phyloP scores from a whole-genome alignment of 2,113 vertebrate genomes.

The Anthoscopus minutus region DNA sequence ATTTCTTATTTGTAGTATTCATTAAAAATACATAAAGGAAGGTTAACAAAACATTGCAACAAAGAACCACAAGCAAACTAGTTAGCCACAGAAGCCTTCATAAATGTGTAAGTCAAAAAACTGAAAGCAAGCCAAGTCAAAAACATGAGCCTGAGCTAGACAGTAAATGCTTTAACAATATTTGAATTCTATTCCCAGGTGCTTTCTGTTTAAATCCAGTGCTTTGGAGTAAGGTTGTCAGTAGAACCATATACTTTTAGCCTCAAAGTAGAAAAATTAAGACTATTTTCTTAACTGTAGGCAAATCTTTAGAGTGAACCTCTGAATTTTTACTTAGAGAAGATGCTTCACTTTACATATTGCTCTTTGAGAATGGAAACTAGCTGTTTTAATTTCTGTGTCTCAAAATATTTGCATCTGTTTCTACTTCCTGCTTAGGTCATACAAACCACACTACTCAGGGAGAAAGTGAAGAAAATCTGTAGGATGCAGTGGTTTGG shows the following conservation, averaged over 20 bases:
- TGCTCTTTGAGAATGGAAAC: neutral
- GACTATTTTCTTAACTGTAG: neutral
- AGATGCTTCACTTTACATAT: neutral
- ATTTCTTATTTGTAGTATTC: conserved; percentile 38
- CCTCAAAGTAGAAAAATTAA: neutral
- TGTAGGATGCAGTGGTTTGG: neutral
- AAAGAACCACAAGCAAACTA: conserved; percentile 37
- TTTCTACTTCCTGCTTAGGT: neutral
- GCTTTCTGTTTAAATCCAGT: neutral
- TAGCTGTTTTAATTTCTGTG: neutral
- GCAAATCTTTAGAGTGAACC: neutral
- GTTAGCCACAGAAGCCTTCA: conserved; percentile 7
- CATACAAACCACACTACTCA: neutral
- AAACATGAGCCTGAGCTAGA: neutral
- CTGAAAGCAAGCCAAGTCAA: neutral
- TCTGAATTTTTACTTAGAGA: neutral
- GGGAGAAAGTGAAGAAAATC: neutral
- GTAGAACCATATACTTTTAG: neutral
- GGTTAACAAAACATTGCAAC: conserved; percentile 34
- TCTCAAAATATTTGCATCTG: neutral
- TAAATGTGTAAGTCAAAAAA: conserved; percentile 21
- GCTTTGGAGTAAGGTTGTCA: neutral
- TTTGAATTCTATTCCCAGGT: neutral
- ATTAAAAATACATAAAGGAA: conserved; percentile 43
- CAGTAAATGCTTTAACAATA: neutral